A percentile compares a stretch with the other conserved stretches of the same genome.
These are phyloP conservation scores for Drosophila mimica DNA, from an alignment of 2,888 invertebrate genomes.

Conservation along the genomic window DNA sequence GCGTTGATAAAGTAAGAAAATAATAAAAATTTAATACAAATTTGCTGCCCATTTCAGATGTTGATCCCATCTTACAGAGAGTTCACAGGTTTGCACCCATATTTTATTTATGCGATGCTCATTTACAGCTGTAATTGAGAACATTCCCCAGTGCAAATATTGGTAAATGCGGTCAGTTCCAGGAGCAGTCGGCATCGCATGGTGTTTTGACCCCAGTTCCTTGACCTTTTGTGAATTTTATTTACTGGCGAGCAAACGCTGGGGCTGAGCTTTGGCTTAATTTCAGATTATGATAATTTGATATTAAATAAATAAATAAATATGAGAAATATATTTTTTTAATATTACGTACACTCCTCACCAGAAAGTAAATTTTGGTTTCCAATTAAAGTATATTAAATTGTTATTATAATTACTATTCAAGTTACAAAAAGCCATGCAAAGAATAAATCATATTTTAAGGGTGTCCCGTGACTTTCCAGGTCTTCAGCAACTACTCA, in stretches of 20 bases:
- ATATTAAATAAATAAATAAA: not conserved
- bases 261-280: not conserved
- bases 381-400: too few species aligned
- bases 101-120: constrained; percentile 9
- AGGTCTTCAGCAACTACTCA: not conserved
- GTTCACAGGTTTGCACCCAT: constrained; percentile 18
- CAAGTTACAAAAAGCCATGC: not conserved
- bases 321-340: not conserved
- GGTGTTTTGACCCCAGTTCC: constrained; percentile 25
- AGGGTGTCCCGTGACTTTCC: not conserved
- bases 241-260: not conserved
- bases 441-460: not conserved
- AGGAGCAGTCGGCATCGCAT: constrained; percentile 25
- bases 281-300: not conserved
- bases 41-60: not conserved
- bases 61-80: not conserved
- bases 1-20: not conserved
- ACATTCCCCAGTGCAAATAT: not conserved
- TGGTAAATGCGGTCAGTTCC: constrained; percentile 2
- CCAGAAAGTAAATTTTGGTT: not conserved
- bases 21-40: not conserved
- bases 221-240: constrained; percentile 44
- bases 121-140: not conserved
- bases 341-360: not conserved
- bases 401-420: not conserved